Percentiles rank a stretch among this genome's conserved stretches.
phyloP scores from a whole-genome alignment of 2,797 vertebrate species.

The Chaetophractus vellerosus region DNA sequence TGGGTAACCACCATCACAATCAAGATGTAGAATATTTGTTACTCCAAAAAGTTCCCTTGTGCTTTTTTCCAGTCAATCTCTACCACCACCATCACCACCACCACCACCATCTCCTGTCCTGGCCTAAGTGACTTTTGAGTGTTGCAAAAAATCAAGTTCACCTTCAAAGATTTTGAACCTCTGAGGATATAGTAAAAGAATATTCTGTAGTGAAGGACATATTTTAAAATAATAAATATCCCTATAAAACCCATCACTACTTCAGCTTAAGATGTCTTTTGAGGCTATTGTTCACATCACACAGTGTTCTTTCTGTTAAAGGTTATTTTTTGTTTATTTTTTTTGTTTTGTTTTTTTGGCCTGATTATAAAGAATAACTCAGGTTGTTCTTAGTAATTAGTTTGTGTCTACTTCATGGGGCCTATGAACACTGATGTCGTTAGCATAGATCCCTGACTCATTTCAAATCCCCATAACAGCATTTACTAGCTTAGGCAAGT shows the following conservation, averaged over 20 bases:
- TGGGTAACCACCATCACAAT: background rate
- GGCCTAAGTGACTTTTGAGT: background rate
- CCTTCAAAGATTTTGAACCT: background rate
- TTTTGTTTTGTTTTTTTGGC: background rate
- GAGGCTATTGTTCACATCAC: background rate
- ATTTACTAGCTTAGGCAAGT: background rate
- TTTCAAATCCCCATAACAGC: background rate
- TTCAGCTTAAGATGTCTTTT: constrained; percentile 32
- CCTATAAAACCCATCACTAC: background rate
- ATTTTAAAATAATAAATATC: background rate
- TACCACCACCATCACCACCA: too few relatives aligned
- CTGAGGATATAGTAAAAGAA: background rate
- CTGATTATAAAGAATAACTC: background rate
- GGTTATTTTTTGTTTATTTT: background rate
- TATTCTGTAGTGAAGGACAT: background rate
- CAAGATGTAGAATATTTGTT: background rate
- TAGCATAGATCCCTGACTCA: background rate
- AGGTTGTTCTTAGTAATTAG: background rate
- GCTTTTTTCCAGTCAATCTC: background rate
- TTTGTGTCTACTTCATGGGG: background rate
- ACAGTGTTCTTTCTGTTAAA: background rate
- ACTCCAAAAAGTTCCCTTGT: background rate
- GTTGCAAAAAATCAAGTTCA: background rate
- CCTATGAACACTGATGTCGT: background rate
- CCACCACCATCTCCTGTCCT: background rate